phyloP scores from a whole-genome alignment of 2,113 vertebrate genomes.

The Lagenorhynchus albirostris region DNA sequence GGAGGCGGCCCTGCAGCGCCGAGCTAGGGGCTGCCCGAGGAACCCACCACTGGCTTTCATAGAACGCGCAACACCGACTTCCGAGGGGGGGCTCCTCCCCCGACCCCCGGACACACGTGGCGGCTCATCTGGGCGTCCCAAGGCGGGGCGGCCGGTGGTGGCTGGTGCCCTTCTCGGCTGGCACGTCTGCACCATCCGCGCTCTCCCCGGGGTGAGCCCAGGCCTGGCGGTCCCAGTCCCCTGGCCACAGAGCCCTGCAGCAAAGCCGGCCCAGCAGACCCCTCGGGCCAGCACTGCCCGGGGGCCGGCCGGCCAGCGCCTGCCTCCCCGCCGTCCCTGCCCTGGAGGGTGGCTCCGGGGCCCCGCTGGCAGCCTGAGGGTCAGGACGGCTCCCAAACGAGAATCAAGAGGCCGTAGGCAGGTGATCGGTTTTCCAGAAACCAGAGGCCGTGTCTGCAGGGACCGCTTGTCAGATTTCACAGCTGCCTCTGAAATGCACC shows the following conservation, averaged over 20 bases:
- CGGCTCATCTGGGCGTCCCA: rapidly evolving
- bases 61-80: neutral
- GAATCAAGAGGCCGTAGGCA: rapidly evolving
- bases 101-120: rapidly evolving
- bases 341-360: neutral
- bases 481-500: neutral
- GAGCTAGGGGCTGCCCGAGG: neutral
- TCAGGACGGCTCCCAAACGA: rapidly evolving
- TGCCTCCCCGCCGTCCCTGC: neutral
- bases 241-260: neutral
- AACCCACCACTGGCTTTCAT: neutral
- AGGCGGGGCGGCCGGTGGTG: rapidly evolving
- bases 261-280: rapidly evolving
- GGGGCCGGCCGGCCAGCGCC: neutral
- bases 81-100: neutral
- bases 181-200: rapidly evolving
- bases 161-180: rapidly evolving
- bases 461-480: rapidly evolving
- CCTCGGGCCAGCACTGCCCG: no score
- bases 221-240: neutral
- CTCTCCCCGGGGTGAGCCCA: neutral
- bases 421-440: neutral
- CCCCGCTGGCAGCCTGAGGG: no score
- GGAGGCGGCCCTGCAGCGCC: neutral
- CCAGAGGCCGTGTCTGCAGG: neutral